Percentiles rank a stretch among this genome's conserved stretches.
Conservation (phyloP, 2,888 invertebrate species). For the Notodonta ziczac region DNA sequence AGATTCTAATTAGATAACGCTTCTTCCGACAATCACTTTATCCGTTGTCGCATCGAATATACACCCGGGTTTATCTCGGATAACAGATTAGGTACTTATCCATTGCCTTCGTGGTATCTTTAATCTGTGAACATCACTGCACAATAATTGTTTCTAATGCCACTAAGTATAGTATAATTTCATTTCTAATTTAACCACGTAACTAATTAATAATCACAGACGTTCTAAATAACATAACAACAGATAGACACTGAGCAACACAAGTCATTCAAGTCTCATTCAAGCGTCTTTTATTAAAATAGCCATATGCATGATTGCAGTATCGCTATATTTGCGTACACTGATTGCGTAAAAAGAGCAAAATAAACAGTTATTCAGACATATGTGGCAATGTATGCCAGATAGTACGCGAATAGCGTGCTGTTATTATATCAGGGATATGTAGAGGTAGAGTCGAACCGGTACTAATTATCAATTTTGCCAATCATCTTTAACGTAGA, state of each 20-base stretch:
- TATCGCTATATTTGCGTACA: conserved; percentile 9
- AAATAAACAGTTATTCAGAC: conserved; percentile 4
- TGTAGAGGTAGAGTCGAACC: neutral
- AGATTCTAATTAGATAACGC: too few species aligned
- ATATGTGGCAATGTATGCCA: conserved; percentile 17
- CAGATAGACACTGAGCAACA: neutral
- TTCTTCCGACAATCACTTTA: too few species aligned
- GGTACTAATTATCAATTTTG: too few species aligned
- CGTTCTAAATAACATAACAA: neutral
- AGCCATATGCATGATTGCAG: neutral
- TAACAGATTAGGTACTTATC: too few species aligned
- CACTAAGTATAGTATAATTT: too few species aligned
- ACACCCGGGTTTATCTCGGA: too few species aligned
- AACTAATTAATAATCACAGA: neutral
- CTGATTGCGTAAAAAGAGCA: conserved; percentile 17
- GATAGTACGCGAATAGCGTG: neutral
- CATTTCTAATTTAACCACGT: too few species aligned
- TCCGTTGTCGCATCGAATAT: too few species aligned
- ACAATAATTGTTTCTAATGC: too few species aligned
- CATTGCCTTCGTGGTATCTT: too few species aligned
- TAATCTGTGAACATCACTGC: too few species aligned
- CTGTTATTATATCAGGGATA: neutral
- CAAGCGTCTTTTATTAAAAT: neutral
- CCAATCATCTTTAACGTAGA: too few species aligned
- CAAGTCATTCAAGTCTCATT: neutral